phyloP scores from a whole-genome alignment of 2,888 invertebrate species.

The Andricus quercusramuli region DNA sequence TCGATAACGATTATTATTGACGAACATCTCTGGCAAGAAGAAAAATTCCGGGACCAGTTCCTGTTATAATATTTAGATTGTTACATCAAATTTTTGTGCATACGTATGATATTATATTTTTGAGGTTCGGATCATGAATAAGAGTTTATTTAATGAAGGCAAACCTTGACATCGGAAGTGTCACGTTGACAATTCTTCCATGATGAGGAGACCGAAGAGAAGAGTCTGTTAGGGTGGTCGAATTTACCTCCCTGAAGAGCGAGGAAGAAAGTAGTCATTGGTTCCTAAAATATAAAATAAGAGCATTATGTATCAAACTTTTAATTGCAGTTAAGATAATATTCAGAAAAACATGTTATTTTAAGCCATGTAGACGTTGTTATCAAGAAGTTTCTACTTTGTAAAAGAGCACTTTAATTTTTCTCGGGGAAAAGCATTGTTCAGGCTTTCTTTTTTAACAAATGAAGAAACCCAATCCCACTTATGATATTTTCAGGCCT shows the following conservation, averaged over 20 bases:
- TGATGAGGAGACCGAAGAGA: slow-evolving; percentile 95
- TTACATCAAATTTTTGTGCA: not conserved
- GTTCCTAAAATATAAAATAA: slow-evolving; percentile 86
- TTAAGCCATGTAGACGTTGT: too few species aligned
- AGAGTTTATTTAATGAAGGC: slow-evolving; percentile 36
- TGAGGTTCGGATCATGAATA: too few species aligned
- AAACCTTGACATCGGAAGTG: slow-evolving; percentile 98
- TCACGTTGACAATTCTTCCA: slow-evolving; percentile 99
- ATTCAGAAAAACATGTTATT: too few species aligned
- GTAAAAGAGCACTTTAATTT: too few species aligned
- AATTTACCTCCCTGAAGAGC: slow-evolving; percentile 99
- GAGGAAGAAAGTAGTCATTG: slow-evolving; percentile 99
- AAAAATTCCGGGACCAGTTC: slow-evolving; percentile 99
- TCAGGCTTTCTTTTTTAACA: not conserved
- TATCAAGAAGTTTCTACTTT: too few species aligned
- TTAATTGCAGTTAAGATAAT: too few species aligned
- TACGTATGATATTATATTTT: slow-evolving; percentile 51
- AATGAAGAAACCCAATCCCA: not conserved
- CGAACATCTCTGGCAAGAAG: slow-evolving; percentile 99
- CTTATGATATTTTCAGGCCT: too few species aligned
- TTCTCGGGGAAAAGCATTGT: not conserved
- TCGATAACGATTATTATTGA: slow-evolving; percentile 91
- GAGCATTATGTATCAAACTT: not conserved
- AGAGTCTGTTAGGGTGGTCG: slow-evolving; percentile 98
- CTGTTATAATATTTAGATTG: slow-evolving; percentile 77